Evolutionary conservation across 2,797 vertebrate genomes (phyloP).

Genomic region (Helicolenus hilgendorfi): DNA sequence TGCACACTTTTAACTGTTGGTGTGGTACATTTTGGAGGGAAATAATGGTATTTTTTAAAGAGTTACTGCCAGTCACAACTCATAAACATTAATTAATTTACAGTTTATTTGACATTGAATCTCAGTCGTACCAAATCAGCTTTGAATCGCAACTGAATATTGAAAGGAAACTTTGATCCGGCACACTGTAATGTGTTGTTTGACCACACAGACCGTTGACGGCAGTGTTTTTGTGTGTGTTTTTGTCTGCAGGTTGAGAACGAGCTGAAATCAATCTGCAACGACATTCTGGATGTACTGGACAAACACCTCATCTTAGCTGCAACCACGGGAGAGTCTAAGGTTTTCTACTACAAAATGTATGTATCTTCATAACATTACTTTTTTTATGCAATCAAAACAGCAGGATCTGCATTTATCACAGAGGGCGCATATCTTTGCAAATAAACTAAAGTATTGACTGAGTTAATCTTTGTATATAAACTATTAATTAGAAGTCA

Average conservation of each 20-base stretch:
- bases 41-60: background rate
- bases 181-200: background rate
- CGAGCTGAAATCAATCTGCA: constrained; percentile 98
- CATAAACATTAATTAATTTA: background rate
- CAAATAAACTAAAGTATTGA: no score
- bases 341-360: constrained; percentile 99
- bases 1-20: background rate
- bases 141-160: background rate
- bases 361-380: constrained; percentile 76
- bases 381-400: no score
- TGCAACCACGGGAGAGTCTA: constrained; percentile 96
- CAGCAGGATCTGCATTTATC: no score
- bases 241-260: constrained; percentile 85
- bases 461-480: no score
- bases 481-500: no score
- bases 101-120: background rate
- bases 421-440: no score
- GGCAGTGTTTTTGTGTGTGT: background rate
- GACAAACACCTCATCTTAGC: constrained; percentile 99
- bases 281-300: constrained; percentile 99
- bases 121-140: background rate
- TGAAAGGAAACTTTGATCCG: background rate
- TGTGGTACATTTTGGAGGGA: no score
- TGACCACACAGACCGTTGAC: background rate
- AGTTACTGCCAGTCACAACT: background rate